phyloP scores from a whole-genome alignment of 2,797 vertebrate species.

The Sebastes reedi region DNA sequence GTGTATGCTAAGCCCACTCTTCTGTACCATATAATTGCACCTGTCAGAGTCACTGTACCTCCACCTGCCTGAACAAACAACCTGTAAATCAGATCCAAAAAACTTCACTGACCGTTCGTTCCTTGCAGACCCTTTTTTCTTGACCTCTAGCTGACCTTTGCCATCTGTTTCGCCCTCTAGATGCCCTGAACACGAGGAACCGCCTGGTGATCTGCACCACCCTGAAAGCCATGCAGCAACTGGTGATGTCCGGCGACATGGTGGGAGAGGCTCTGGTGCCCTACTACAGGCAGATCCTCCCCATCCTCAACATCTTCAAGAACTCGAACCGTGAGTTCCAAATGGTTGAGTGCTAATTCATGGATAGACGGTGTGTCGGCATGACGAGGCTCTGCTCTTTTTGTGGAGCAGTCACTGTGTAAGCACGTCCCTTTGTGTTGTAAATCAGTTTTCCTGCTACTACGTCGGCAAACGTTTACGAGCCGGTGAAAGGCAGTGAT shows the following conservation, averaged over 20 bases:
- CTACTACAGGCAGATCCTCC: slow-evolving; percentile 94
- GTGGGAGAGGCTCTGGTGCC: slow-evolving; percentile 87
- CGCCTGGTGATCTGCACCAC: slow-evolving; percentile 90
- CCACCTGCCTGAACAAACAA: slow-evolving; percentile 17
- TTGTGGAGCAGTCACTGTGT: slow-evolving; percentile 21
- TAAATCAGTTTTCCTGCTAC: slow-evolving; percentile 8
- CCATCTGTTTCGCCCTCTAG: slow-evolving; percentile 60
- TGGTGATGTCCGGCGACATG: slow-evolving; percentile 90
- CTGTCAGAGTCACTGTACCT: neutral
- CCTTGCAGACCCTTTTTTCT: neutral
- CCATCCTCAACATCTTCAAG: slow-evolving; percentile 95
- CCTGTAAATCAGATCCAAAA: neutral
- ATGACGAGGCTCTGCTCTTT: slow-evolving; percentile 8
- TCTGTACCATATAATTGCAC: slow-evolving; percentile 9
- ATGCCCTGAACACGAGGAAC: slow-evolving; percentile 92
- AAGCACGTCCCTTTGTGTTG: slow-evolving; percentile 21
- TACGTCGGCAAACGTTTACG: neutral
- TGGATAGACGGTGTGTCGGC: slow-evolving; percentile 35
- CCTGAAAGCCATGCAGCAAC: slow-evolving; percentile 92
- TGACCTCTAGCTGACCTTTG: slow-evolving; percentile 11
- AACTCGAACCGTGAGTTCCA: slow-evolving; percentile 90
- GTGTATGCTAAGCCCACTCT: slow-evolving; percentile 1
- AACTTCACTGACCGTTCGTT: neutral
- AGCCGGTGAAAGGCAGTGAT: neutral
- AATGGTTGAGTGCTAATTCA: slow-evolving; percentile 7